Evolutionary conservation across 1,140 invertebrate genomes (phyloP).

Genomic region (Megalonaias nervosa): DNA sequence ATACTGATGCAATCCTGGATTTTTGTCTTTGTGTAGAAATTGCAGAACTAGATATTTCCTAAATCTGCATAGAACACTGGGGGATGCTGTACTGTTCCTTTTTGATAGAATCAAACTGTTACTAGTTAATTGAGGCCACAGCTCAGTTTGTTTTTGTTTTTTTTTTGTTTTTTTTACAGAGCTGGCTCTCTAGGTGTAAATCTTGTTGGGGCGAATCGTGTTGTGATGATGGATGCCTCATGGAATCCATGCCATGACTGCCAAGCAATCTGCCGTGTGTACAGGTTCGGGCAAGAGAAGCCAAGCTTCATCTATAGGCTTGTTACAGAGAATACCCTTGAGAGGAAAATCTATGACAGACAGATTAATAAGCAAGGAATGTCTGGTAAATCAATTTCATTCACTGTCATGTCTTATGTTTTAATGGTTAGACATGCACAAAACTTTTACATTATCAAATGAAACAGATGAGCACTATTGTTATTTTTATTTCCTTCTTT

Average conservation of each 20-base stretch:
- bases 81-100: no score
- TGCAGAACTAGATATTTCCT: no score
- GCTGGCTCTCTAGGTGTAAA: constrained; percentile 99
- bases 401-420: not conserved
- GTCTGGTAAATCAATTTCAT: constrained; percentile 74
- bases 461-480: not conserved
- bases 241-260: constrained; percentile 99
- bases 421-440: not conserved
- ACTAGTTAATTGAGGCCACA: not conserved
- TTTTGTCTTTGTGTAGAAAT: no score
- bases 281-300: constrained; percentile 95
- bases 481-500: not conserved
- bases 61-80: no score
- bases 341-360: constrained; percentile 98
- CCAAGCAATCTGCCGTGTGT: constrained; percentile 97
- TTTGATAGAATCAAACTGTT: no score
- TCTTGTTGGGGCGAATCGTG: constrained; percentile 93
- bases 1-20: no score
- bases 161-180: constrained; percentile 68
- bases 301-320: constrained; percentile 96
- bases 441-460: not conserved
- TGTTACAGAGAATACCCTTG: constrained; percentile 96
- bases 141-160: not conserved
- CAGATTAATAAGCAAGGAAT: constrained; percentile 98
- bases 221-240: constrained; percentile 97